Evolutionary conservation across 2,797 vertebrate genomes (phyloP), one percentile per base, ranked within the genome.

Genomic region (Pseudopleuronectes americanus): DNA sequence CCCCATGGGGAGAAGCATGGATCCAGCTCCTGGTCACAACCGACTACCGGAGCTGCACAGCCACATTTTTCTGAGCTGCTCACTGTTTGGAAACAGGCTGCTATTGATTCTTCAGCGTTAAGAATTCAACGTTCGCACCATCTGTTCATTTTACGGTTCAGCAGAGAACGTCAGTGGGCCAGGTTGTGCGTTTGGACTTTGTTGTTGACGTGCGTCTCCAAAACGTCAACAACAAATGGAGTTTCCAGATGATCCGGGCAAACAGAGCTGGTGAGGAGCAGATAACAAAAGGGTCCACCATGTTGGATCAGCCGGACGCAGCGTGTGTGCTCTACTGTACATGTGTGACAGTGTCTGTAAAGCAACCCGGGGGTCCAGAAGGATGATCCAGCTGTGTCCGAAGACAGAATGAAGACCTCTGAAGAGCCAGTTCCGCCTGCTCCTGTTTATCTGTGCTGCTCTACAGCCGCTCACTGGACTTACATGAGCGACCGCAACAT

Each of bases 381-480:
- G 89, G 87, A 93, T 92, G 80, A 92, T 91, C 90, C 89, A 84
- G 74, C 74, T 82, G 89, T 77, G 89, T 60, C 43, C 71, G 76
- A 89, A 90, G 83, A 86, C 83, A 74, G 56, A 84, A 86, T 21
- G 71, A 89, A 89, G 87, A 90, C 71, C 68, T 77, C 75, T 48
- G 66, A 83, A 85, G 67, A 80, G 80, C 55, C 57, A 1, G 81
- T 81, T 71, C 62, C 22, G 77, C 73, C 69, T 57, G 49, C 74
- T 74, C 56, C 24, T 68, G 28, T 88, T 31, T 80, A 85, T 85
- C 70, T 80, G 80, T 67, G 58, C 68, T 48, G 70, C 65, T 43
- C 45, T 57, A 13, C 45, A 36, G 47, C 49, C 76, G 74, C 84
- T 76, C 56, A 64, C 53, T 77, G 66, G 72, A 71, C 69, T 80